Base-by-base conservation (phyloP, 2,888 invertebrate genomes). In the Amiota communis region DNA sequence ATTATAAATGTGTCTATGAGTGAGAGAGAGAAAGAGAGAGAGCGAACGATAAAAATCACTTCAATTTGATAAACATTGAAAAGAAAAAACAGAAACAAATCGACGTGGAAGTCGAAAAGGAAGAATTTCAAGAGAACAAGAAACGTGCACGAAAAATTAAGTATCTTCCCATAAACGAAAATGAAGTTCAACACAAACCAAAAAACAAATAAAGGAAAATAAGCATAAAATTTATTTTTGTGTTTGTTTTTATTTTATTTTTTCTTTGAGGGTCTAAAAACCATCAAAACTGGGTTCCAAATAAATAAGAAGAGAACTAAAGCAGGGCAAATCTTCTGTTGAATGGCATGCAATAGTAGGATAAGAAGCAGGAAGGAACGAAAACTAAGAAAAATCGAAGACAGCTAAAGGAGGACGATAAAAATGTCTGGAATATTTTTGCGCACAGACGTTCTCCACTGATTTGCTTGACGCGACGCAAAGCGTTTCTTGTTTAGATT, bases 361-460 rank as follows among this genome's bases (percentile, higher is more conserved):
- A 23, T 56, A 36, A 69, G 49, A 69, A n/a, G n/a, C 61, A 15
- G 20, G 8, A 23, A 23, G n/a, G 48, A 59, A 75, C 67, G 20
- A 61, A 63, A 48, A 71, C 72, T 59, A 57, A 59, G 17, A 15
- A 59, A 85, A 87, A 87, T 87, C 88, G 84, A 88, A 87, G 86
- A 87, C 85, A 83, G 77, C 81, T 75, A 36, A 51, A n/a, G n/a
- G 15, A 76, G 83, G 87, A 83, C 87, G 84, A 89, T 89, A 89
- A 88, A 88, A 88, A 88, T 88, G 88, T 88, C 88, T 88, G 84
- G 87, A 84, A 86, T 86, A 88, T 81, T 81, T 74, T 72, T 75
- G 76, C 76, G 71, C 20, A 59, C 59, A 83, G 80, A 81, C 78
- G 77, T 79, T 76, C 77, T 79, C 74, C 80, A 84, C 80, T 81